Base-by-base conservation (phyloP, 2,797 vertebrate genomes). In the Sebastes itinus region DNA sequence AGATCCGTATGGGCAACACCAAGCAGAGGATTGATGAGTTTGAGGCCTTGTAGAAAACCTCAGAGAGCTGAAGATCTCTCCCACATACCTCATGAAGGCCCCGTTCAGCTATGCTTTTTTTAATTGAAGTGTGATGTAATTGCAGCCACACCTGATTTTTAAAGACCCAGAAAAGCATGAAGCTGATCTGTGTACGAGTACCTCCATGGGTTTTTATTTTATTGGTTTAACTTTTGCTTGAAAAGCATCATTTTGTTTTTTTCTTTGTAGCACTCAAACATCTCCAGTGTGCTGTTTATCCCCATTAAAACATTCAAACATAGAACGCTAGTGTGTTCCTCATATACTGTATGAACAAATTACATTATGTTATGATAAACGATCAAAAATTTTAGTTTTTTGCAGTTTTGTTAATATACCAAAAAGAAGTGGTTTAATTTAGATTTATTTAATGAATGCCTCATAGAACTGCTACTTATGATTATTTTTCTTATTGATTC, bases 21-120 rank as follows among this genome's bases (percentile, higher is more conserved):
- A 99, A 99, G 96, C 99, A 99, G 96, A 97, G 98, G 89, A 96
- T 99, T 0, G 98, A 99, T 7, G 99, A 99, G 94, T 99, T 99
- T 59, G 98, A 99, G 92, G 95, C 97, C 22, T 96, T 99, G 96
- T 99, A 97, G 93, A 14, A 72, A 63, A 74, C 67, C 63, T 69
- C 65, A 59, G 70, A 62, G 64, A 83, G 62, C 54, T 1, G 38
- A 35, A 66, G 81, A 42, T 42, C 58, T 63, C 75, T 65, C 52
- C 46, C 28, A 63, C 25, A 80, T 77, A 88, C 91, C 87, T 88
- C 79, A 25, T 16, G 49, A 79, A 63, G 72, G 46, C 75, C 70
- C 35, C 4, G 33, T 42, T 77, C 71, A 61, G n/a, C 59, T 30
- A 30, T 49, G 32, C 52, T 18, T 76, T 61, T 35, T 63, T 68